Conservation (phyloP, 2,888 invertebrate genomes). For the Xestoiulus laeticollis region DNA sequence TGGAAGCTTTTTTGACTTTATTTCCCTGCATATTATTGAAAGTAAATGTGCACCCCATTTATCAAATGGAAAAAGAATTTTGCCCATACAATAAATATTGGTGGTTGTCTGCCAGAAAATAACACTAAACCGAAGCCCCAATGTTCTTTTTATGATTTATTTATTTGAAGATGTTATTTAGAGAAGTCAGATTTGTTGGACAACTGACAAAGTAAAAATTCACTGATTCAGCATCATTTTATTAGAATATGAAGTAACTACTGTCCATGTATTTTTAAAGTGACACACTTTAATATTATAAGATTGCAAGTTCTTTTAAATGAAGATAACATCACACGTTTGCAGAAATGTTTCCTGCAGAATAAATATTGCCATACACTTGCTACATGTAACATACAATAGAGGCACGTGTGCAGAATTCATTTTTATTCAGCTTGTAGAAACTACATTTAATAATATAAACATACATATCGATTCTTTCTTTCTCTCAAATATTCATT, state of each 20-base stretch:
- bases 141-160: not conserved
- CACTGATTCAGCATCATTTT: not conserved
- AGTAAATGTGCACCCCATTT: not conserved
- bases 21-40: not conserved
- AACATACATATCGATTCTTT: not conserved
- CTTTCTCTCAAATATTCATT: not conserved
- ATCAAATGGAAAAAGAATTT: not conserved
- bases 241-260: not conserved
- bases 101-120: not conserved
- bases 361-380: no score
- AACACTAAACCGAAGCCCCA: not conserved
- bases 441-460: no score
- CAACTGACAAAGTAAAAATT: not conserved
- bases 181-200: not conserved
- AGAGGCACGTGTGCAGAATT: no score
- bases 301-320: not conserved
- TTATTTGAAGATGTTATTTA: not conserved
- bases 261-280: not conserved
- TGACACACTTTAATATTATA: not conserved
- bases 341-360: not conserved
- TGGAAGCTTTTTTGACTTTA: not conserved
- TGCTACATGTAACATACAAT: no score
- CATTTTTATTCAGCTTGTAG: no score
- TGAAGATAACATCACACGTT: not conserved
- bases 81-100: not conserved